phyloP scores from a whole-genome alignment of 1,140 invertebrate genomes.

The Caenorhabditis inopinata region DNA sequence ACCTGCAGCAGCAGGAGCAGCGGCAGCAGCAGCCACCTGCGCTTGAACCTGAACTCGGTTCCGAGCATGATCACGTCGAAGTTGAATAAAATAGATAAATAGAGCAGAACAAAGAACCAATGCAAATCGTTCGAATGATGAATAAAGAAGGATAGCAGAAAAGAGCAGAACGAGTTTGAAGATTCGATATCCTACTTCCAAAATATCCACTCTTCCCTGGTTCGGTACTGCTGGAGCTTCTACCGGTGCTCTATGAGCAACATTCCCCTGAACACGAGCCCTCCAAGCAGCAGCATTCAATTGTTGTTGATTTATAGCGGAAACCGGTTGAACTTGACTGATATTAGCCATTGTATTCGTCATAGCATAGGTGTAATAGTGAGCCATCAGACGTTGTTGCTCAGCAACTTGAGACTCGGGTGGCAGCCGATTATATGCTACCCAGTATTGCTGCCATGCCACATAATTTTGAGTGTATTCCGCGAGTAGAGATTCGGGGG shows the following conservation, averaged over 20 bases:
- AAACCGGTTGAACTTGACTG: background rate
- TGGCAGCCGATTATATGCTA: background rate
- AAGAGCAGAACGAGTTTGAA: conserved; percentile 2
- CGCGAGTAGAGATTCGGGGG: background rate
- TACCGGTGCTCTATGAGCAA: background rate
- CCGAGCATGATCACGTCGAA: background rate
- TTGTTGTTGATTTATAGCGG: background rate
- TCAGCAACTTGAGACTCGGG: background rate
- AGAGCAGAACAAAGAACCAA: background rate
- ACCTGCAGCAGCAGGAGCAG: too few relatives aligned
- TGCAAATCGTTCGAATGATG: conserved; percentile 5
- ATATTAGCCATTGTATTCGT: background rate
- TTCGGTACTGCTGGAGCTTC: background rate
- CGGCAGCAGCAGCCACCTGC: background rate
- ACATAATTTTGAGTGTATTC: background rate
- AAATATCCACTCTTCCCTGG: conserved; percentile 11
- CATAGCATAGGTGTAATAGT: background rate
- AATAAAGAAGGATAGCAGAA: background rate
- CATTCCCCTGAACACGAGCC: background rate
- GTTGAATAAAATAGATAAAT: conserved; percentile 20
- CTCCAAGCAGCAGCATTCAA: background rate
- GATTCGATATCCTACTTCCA: conserved; percentile 21
- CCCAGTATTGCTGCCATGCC: conserved; percentile 8
- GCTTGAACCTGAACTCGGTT: background rate
- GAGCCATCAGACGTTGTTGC: background rate